Base-by-base conservation (phyloP, 2,113 vertebrate species). In the Meriones unguiculatus region DNA sequence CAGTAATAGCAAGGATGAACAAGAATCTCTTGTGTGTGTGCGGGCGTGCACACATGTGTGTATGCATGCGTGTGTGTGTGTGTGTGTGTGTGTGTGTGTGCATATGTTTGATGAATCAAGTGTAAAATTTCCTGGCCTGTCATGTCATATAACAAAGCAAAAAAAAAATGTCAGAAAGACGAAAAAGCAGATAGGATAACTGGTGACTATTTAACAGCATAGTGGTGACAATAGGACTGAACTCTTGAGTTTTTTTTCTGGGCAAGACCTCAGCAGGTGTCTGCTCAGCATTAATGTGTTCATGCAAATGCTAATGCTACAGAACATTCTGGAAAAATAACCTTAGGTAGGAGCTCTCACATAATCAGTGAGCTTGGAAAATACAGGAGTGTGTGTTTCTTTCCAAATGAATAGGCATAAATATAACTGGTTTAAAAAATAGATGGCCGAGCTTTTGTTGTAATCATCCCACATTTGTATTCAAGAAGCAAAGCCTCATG, bases 381-480 rank as follows among this genome's bases (percentile, higher is more conserved):
- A 90, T 46, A 50, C 6, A 89, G 70, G 14, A 46, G 64, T 59
- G 13, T 64, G 12, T 80, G 3, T 91, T 95, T 93, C 59, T 95
- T 50, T 70, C 18, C 6, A 88, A 91, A 82, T 70, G 78, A 97
- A 92, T 80, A 89, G 57, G 75, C 70, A 94, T 54, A 97, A 94
- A 89, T 89, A 64, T 50, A 85, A 90, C 86, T 72, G 82, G 22
- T 59, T 41, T 84, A 93, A 91, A 93, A 80, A 38, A 82, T 54
- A 41, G 32, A 73, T 93, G 64, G 20, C 57, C 28, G 28, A 41
- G 69, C 57, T 24, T 96, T 96, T 82, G 77, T 76, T 93, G 73
- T 84, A 94, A 93, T 96, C 95, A 91, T 73, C 32, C 7, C 22
- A 30, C 77, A 89, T 96, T 96, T 94, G 64, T 95, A 96, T 96